These are phyloP conservation scores for Gouania willdenowi DNA, from an alignment of 2,797 vertebrate genomes.

Conservation along the genomic window DNA sequence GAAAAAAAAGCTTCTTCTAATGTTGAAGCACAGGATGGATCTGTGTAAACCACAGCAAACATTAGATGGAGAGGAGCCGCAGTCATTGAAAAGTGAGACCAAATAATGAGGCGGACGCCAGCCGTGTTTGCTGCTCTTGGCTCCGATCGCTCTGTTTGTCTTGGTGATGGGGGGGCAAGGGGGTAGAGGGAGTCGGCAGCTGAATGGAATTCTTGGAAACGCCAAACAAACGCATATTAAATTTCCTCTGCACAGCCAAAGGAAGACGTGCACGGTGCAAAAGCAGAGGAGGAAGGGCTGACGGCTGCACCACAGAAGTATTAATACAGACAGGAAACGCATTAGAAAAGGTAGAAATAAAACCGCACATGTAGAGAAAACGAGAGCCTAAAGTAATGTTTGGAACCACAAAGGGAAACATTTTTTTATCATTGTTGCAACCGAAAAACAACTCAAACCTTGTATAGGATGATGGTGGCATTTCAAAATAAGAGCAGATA, in stretches of 20 bases:
- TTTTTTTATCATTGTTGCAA: too few relatives aligned
- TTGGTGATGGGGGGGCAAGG: conserved; percentile 85
- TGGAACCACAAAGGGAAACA: too few relatives aligned
- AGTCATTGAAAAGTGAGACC: conserved; percentile 56
- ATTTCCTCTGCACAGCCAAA: conserved; percentile 81
- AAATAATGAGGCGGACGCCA: conserved; percentile 66
- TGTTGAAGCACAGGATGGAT: too few relatives aligned
- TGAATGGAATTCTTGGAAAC: conserved; percentile 90
- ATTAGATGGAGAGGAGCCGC: conserved; percentile 40
- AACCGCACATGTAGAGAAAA: too few relatives aligned
- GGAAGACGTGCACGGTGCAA: conserved; percentile 41
- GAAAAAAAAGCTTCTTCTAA: too few relatives aligned
- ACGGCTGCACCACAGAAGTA: conserved; percentile 29
- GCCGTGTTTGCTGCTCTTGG: conserved; percentile 83
- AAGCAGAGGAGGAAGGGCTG: conserved; percentile 15
- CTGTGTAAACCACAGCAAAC: too few relatives aligned
- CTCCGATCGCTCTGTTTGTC: conserved; percentile 84
- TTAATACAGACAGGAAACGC: too few relatives aligned
- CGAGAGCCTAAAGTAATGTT: too few relatives aligned
- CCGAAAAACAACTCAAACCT: too few relatives aligned
- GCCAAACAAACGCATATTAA: conserved; percentile 95
- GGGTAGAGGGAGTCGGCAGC: conserved; percentile 78
- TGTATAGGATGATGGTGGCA: too few relatives aligned
- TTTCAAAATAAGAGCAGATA: too few relatives aligned
- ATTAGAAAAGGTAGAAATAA: too few relatives aligned